Percentiles rank a stretch among this genome's conserved stretches.
Evolutionary conservation across 2,888 invertebrate genomes (phyloP).

Genomic region (Cotesia congregata): DNA sequence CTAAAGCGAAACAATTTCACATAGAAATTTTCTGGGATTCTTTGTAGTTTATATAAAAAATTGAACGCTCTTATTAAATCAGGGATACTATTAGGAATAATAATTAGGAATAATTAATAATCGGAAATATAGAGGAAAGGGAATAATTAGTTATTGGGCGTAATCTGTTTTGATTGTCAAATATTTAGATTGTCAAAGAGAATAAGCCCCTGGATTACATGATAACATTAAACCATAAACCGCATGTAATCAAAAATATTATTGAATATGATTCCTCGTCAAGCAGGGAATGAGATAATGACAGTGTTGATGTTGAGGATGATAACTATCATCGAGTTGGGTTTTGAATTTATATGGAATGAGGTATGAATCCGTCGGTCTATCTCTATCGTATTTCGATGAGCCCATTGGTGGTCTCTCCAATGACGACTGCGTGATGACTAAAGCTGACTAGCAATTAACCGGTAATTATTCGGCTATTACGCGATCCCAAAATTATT

Average conservation of each 20-base stretch:
- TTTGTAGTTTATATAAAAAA: neutral
- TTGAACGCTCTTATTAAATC: too few species aligned
- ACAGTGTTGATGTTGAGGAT: neutral
- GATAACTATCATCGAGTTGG: neutral
- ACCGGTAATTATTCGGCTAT: conserved; percentile 50
- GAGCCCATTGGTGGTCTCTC: conserved; percentile 17
- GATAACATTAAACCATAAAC: neutral
- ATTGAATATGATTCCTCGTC: neutral
- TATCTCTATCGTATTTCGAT: conserved; percentile 1
- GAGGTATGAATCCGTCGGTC: neutral
- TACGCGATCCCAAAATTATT: conserved; percentile 46
- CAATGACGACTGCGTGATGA: conserved; percentile 20
- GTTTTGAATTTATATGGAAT: neutral
- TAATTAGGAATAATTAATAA: too few species aligned
- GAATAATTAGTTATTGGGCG: too few species aligned
- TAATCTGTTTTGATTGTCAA: too few species aligned
- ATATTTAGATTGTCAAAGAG: too few species aligned
- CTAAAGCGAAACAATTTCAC: conserved; percentile 41
- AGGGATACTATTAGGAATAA: too few species aligned
- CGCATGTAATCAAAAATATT: neutral
- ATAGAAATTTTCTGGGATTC: conserved; percentile 2
- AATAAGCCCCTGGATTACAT: neutral
- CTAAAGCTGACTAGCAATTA: conserved; percentile 37
- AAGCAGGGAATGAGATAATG: neutral
- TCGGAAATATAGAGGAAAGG: too few species aligned